Evolutionary conservation across 2,113 vertebrate genomes (phyloP).

Genomic region (Pangasianodon hypophthalmus): DNA sequence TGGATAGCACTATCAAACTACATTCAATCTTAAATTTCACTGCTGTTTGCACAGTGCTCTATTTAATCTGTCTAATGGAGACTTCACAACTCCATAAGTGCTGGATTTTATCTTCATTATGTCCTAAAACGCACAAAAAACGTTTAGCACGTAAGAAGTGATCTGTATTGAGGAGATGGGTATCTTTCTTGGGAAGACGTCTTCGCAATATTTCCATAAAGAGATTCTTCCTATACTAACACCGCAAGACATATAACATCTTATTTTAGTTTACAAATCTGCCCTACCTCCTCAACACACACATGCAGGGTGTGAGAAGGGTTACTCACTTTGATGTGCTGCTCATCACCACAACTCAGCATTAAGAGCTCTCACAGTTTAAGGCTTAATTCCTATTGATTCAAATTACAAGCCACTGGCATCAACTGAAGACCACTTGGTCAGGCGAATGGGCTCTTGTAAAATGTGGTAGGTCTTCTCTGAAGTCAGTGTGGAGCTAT

Average conservation of each 20-base stretch:
- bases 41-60: slow-evolving; percentile 3
- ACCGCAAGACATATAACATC: not conserved
- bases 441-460: slow-evolving; percentile 22
- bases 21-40: slow-evolving; percentile 11
- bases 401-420: slow-evolving; percentile 43
- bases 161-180: slow-evolving; percentile 51
- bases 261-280: slow-evolving; percentile 2
- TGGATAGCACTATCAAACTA: not conserved
- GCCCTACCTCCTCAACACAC: not conserved
- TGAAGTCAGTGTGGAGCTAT: not conserved
- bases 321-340: slow-evolving; percentile 3
- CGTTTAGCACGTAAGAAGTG: slow-evolving; percentile 43
- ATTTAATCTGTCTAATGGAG: slow-evolving; percentile 8
- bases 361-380: slow-evolving; percentile 17
- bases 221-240: not conserved
- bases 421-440: slow-evolving; percentile 30
- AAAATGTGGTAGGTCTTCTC: slow-evolving; percentile 38
- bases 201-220: not conserved
- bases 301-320: not conserved
- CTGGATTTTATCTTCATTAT: slow-evolving; percentile 44
- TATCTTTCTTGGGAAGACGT: not conserved
- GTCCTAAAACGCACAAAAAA: slow-evolving; percentile 41
- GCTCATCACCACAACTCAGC: not conserved
- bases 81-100: not conserved
- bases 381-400: slow-evolving; percentile 39